phyloP scores from a whole-genome alignment of 2,113 vertebrate species.

The Gymnobelideus leadbeateri region DNA sequence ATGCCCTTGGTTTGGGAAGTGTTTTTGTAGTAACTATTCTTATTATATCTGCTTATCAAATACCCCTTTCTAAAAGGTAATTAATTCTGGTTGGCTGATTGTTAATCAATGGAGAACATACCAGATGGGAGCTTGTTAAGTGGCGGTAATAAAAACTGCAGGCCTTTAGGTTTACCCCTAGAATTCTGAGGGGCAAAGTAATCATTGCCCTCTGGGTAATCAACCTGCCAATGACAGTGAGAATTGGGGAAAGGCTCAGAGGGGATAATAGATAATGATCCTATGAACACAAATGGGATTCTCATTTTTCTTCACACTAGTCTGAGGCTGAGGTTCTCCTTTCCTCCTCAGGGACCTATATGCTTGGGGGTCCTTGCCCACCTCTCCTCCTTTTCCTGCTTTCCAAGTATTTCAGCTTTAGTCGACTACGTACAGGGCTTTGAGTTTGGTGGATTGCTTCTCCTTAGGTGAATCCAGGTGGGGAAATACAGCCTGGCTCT shows the following conservation, averaged over 20 bases:
- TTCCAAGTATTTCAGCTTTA: constrained; percentile 54
- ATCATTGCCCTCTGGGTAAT: background rate
- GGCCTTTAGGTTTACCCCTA: background rate
- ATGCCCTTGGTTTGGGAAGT: background rate
- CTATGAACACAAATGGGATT: background rate
- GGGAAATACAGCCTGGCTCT: constrained; percentile 66
- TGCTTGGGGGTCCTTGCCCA: background rate
- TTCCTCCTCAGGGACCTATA: background rate
- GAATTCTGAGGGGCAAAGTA: background rate
- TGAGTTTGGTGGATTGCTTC: constrained; percentile 34
- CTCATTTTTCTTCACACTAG: background rate
- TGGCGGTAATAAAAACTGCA: background rate
- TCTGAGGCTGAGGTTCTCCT: background rate
- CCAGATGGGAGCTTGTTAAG: constrained; percentile 8
- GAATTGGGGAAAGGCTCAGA: background rate
- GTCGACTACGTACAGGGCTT: constrained; percentile 30
- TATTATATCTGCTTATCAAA: background rate
- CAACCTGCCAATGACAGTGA: background rate
- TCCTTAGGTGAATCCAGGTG: constrained; percentile 52
- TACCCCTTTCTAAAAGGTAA: constrained; percentile 5
- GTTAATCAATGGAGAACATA: background rate
- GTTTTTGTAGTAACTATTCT: background rate
- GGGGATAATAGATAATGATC: background rate
- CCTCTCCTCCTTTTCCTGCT: constrained; percentile 50
- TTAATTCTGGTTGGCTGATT: constrained; percentile 9